These are phyloP conservation scores for Lepidurus arcticus DNA, from an alignment of 1,140 invertebrate genomes.

Conservation along the genomic window DNA sequence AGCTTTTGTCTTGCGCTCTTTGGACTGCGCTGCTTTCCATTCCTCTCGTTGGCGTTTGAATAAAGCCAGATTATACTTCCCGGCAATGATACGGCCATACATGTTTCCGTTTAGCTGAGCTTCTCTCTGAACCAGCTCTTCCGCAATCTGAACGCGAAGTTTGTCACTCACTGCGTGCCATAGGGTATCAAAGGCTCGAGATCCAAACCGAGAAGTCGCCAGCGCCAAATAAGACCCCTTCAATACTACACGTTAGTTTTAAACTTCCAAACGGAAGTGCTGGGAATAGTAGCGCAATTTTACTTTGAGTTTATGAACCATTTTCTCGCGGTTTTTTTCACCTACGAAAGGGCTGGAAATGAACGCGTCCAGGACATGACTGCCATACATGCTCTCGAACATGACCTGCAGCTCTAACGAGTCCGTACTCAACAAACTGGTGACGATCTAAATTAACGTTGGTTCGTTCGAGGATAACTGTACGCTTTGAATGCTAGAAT, in stretches of 20 bases:
- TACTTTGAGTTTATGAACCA: conserved; percentile 61
- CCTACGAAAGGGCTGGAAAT: conserved; percentile 65
- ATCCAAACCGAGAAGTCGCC: conserved; percentile 67
- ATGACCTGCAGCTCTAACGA: conserved; percentile 55
- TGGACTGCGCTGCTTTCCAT: conserved; percentile 58
- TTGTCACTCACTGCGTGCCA: conserved; percentile 59
- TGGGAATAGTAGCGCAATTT: conserved; percentile 29
- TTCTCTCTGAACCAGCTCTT: conserved; percentile 61
- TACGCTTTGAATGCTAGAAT: background rate
- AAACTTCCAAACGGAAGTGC: conserved; percentile 18
- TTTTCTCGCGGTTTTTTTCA: conserved; percentile 69
- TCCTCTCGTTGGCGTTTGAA: conserved; percentile 61
- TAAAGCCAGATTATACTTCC: conserved; percentile 60
- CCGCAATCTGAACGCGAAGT: conserved; percentile 60
- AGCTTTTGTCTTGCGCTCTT: conserved; percentile 50
- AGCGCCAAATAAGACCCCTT: conserved; percentile 62
- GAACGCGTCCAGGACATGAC: conserved; percentile 71
- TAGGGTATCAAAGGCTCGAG: conserved; percentile 67
- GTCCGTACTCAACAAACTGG: conserved; percentile 59
- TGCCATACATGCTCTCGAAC: conserved; percentile 69
- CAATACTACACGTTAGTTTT: conserved; percentile 35
- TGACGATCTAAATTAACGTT: conserved; percentile 44
- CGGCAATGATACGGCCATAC: conserved; percentile 60
- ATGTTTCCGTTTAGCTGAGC: conserved; percentile 58
- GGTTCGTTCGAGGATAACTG: background rate